Evolutionary conservation across 1,140 invertebrate species (phyloP).

Genomic region (Neodiprion lecontei): DNA sequence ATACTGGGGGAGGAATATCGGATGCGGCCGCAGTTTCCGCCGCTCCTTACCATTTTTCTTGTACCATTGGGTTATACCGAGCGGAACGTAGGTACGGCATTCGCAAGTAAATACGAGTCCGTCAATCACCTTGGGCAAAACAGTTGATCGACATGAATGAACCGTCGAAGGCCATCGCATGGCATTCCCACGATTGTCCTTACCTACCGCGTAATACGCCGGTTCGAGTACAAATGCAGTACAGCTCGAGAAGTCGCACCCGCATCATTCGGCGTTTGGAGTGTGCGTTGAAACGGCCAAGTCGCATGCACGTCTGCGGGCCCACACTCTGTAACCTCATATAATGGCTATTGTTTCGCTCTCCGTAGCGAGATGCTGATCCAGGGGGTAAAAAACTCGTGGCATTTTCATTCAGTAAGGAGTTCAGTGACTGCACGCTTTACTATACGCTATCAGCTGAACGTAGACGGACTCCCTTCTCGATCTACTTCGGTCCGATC

Average conservation of each 20-base stretch:
- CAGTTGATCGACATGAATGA: slow-evolving; percentile 62
- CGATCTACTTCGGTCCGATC: too few species aligned
- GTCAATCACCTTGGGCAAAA: slow-evolving; percentile 56
- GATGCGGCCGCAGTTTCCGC: too few species aligned
- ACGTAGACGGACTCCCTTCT: too few species aligned
- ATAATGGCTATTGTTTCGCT: slow-evolving; percentile 49
- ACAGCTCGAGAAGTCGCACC: neutral
- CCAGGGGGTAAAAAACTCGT: slow-evolving; percentile 31
- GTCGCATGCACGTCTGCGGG: slow-evolving; percentile 5
- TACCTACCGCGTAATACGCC: slow-evolving; percentile 42
- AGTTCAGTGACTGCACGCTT: neutral
- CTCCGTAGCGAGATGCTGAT: slow-evolving; percentile 36
- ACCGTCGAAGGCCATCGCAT: slow-evolving; percentile 60
- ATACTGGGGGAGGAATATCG: too few species aligned
- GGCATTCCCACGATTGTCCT: slow-evolving; percentile 61
- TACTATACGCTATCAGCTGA: neutral
- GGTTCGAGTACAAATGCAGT: neutral
- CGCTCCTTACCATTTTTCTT: too few species aligned
- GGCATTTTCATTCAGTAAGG: slow-evolving; percentile 49
- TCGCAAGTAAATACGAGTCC: slow-evolving; percentile 35
- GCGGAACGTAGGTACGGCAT: too few species aligned
- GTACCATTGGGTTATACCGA: too few species aligned
- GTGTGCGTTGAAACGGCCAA: slow-evolving; percentile 1
- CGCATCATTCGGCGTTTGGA: neutral
- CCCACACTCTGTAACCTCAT: slow-evolving; percentile 29